A percentile compares a stretch with the other conserved stretches of the same genome.
phyloP scores from a whole-genome alignment of 2,113 vertebrate species.

The Aramus guarauna region DNA sequence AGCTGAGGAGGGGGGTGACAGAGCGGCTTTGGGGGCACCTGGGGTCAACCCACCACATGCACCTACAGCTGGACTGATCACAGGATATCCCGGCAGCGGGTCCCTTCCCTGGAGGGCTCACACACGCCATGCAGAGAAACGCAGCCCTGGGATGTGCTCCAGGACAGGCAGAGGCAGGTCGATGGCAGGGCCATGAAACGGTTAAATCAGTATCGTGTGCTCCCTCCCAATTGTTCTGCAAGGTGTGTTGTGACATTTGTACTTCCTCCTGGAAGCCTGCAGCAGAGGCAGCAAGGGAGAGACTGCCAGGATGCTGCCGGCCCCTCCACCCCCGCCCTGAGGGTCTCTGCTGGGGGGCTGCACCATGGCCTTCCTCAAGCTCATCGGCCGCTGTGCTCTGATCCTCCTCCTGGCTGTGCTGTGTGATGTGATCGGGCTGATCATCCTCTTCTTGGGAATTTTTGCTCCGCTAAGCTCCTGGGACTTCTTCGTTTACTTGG shows the following conservation, averaged over 20 bases:
- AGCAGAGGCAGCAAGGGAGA: not conserved
- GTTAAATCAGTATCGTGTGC: slow-evolving; percentile 49
- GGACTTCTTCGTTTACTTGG: slow-evolving; percentile 86
- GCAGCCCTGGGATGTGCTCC: accelerated
- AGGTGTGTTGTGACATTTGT: slow-evolving; percentile 60
- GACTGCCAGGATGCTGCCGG: not conserved
- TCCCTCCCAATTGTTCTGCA: slow-evolving; percentile 45
- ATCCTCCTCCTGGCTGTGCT: slow-evolving; percentile 75
- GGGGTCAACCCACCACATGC: too few relatives aligned
- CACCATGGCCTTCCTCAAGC: not conserved
- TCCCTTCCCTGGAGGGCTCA: not conserved
- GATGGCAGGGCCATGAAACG: not conserved
- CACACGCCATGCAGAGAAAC: accelerated
- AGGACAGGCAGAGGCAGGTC: not conserved
- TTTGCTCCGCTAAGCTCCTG: slow-evolving; percentile 76
- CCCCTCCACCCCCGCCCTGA: not conserved
- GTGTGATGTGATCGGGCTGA: slow-evolving; percentile 73
- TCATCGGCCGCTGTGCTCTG: not conserved
- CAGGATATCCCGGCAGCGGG: accelerated
- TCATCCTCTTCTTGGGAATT: slow-evolving; percentile 81
- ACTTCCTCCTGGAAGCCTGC: slow-evolving; percentile 69
- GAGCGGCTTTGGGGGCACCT: too few relatives aligned
- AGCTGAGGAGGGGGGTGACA: too few relatives aligned
- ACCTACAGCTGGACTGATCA: accelerated
- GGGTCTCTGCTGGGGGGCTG: not conserved